phyloP scores from a whole-genome alignment of 23 tunicate species.

The Ciona savignyi region DNA sequence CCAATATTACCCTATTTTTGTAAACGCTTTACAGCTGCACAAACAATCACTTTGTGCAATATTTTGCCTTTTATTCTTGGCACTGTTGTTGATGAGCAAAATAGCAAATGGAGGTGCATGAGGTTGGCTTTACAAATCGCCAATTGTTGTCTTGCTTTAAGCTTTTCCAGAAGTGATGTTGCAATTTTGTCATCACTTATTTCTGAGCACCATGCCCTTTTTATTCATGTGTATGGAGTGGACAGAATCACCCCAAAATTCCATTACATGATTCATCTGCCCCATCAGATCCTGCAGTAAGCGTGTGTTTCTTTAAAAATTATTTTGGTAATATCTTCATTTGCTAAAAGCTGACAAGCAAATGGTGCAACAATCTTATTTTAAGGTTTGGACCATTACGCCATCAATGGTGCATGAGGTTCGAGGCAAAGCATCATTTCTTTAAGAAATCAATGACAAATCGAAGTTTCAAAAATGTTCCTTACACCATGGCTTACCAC shows the following conservation, averaged over 20 bases:
- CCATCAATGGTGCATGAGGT: conserved; percentile 6
- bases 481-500: background rate
- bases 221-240: background rate
- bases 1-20: too few relatives aligned
- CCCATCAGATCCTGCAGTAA: conserved; percentile 6
- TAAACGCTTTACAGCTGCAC: conserved; percentile 9
- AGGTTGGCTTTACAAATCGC: conserved; percentile 5
- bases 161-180: background rate
- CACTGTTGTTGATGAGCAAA: background rate
- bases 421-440: conserved; percentile 8
- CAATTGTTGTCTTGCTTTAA: too few relatives aligned
- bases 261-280: conserved; percentile 9
- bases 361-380: background rate
- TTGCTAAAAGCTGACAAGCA: too few relatives aligned
- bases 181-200: conserved; percentile 3
- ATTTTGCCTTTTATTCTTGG: conserved; percentile 5
- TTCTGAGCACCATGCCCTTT: conserved; percentile 5
- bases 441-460: conserved; percentile 8
- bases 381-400: conserved; percentile 11
- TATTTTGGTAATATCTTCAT: too few relatives aligned
- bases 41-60: conserved; percentile 13
- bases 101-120: conserved; percentile 4
- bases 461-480: conserved; percentile 8
- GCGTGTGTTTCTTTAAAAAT: too few relatives aligned
- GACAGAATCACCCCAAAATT: conserved; percentile 5